Evolutionary conservation across 2,113 vertebrate genomes (phyloP), one percentile per base, ranked within the genome.

Genomic region (Jacana jacana): DNA sequence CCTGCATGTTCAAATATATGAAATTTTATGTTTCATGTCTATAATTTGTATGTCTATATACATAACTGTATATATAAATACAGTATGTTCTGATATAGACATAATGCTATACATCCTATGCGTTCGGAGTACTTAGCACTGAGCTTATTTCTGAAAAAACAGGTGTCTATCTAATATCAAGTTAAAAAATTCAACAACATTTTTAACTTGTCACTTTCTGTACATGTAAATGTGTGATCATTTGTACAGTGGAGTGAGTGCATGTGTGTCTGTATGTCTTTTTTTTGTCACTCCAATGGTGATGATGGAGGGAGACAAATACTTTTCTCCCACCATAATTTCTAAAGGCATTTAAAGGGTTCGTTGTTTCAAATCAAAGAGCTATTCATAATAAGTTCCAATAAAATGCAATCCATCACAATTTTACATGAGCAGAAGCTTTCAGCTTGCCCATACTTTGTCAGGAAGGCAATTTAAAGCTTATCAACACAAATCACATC

Each of bases 401-500:
- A 97, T 86, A 91, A 95, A 95, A 95, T 64, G 55, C 76, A 86
- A 90, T 94, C 86, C 82, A 94, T 95, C 93, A 96, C 33, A 86
- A 81, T 90, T 94, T 68, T 75, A 60, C 68, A 65, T 23, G 42
- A 95, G 76, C 57, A 92, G 93, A 95, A 94, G 90, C 93, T 97
- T 95, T 96, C 86, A 95, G 86, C 86, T 90, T 72, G 40, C 79
- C 86, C 48, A 61, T 89, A 83, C 90, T 92, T 96, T 96, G 24
- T 97, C 80, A 91, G 95, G 92, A 93, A 96, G 83, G 92, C 92
- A 94, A 96, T 95, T 92, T 97, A 92, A 95, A 96, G 68, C 90
- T 95, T 96, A 90, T 95, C 94, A 96, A 94, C 93, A 97, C 82
- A 96, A 95, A 96, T 96, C 93, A 93, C 35, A 91, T 89, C 91